Conservation (phyloP, 2,113 vertebrate species). For the Benthochromis sp. region DNA sequence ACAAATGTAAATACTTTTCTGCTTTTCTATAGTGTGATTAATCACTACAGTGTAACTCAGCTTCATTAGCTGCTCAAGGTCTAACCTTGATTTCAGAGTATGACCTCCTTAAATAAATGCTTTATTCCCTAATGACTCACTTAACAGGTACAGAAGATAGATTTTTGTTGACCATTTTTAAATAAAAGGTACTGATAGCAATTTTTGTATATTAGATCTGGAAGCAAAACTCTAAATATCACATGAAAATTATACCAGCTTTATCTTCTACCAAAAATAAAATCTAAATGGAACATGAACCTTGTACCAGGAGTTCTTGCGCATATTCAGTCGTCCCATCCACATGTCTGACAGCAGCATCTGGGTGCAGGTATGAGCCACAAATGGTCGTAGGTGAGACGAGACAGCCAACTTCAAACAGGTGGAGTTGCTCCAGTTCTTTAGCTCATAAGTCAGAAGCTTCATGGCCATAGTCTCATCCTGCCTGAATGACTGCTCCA, state of each 20-base stretch:
- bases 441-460: slow-evolving; percentile 94
- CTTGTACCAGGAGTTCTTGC: slow-evolving; percentile 99
- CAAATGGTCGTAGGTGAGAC: slow-evolving; percentile 89
- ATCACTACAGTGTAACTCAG: not conserved
- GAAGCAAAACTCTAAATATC: not conserved
- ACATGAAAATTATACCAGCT: not conserved
- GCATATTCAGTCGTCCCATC: slow-evolving; percentile 99
- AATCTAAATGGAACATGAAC: slow-evolving; percentile 70
- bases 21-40: not conserved
- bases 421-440: slow-evolving; percentile 99
- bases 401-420: slow-evolving; percentile 96
- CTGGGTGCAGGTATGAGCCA: slow-evolving; percentile 97
- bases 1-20: not conserved
- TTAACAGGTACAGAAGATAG: not conserved
- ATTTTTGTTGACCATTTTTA: not conserved
- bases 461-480: slow-evolving; percentile 99
- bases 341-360: slow-evolving; percentile 98
- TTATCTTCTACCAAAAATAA: slow-evolving; percentile 6
- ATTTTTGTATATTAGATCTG: not conserved
- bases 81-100: not conserved
- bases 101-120: not conserved
- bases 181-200: not conserved
- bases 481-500: slow-evolving; percentile 95
- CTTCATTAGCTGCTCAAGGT: not conserved
- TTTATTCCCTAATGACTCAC: not conserved